These are phyloP conservation scores for Carassius gibelio DNA, from an alignment of 2,113 vertebrate species.

Conservation along the genomic window DNA sequence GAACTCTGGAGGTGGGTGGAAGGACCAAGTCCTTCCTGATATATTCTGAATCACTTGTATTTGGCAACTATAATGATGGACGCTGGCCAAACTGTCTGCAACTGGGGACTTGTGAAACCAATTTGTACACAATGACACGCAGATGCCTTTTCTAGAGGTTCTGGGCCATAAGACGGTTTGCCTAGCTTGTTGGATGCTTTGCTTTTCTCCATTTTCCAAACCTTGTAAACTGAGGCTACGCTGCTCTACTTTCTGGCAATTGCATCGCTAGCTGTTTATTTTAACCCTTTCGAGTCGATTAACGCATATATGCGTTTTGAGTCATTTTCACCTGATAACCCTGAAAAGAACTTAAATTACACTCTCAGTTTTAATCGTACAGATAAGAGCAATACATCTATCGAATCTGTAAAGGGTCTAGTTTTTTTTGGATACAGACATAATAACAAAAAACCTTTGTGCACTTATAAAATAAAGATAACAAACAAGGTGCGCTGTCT, in stretches of 20 bases:
- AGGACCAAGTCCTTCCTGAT: constrained; percentile 27
- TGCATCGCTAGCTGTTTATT: constrained; percentile 7
- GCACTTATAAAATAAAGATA: too few relatives aligned
- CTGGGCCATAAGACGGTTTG: neutral
- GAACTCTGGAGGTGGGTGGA: constrained; percentile 5
- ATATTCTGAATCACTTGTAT: constrained; percentile 39
- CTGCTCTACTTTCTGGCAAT: neutral
- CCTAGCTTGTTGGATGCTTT: neutral
- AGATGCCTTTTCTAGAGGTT: constrained; percentile 33
- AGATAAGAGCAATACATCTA: too few relatives aligned
- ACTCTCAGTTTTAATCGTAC: too few relatives aligned
- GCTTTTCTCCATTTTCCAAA: neutral
- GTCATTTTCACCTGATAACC: too few relatives aligned
- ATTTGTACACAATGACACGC: constrained; percentile 49
- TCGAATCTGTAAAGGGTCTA: too few relatives aligned
- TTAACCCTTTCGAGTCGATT: too few relatives aligned
- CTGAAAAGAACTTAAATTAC: too few relatives aligned
- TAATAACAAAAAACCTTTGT: too few relatives aligned
- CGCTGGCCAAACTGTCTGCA: constrained; percentile 31
- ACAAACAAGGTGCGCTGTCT: too few relatives aligned
- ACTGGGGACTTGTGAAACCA: constrained; percentile 29
- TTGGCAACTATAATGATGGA: constrained; percentile 46
- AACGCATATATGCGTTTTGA: too few relatives aligned
- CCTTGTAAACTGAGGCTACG: neutral
- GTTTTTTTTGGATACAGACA: too few relatives aligned